A percentile compares a stretch with the other conserved stretches of the same genome.
These are phyloP conservation scores for Sebastes dallii DNA, from an alignment of 2,797 vertebrate species.

Conservation along the genomic window DNA sequence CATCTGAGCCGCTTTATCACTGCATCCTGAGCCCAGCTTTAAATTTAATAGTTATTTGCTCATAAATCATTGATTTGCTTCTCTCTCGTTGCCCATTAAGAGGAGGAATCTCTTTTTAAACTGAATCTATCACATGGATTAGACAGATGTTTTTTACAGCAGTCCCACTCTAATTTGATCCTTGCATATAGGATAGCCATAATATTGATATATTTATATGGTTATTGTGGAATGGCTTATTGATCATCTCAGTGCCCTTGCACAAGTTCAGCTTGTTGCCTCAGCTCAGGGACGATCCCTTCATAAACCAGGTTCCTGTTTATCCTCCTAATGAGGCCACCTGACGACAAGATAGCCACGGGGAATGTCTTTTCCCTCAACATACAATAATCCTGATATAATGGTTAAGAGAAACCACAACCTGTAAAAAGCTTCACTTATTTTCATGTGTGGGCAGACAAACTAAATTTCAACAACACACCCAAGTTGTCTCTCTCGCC, in stretches of 20 bases:
- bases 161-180: constrained; percentile 50
- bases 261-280: constrained; percentile 32
- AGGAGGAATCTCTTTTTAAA: constrained; percentile 56
- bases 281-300: constrained; percentile 29
- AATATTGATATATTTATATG: constrained; percentile 64
- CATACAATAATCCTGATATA: background rate
- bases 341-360: background rate
- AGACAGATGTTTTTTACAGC: constrained; percentile 41
- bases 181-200: constrained; percentile 49
- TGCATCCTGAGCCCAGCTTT: constrained; percentile 19
- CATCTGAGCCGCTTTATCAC: constrained; percentile 49
- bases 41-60: constrained; percentile 65
- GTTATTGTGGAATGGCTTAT: constrained; percentile 59
- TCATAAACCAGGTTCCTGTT: constrained; percentile 38
- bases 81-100: constrained; percentile 48
- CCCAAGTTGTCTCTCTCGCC: background rate
- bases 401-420: background rate
- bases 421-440: background rate
- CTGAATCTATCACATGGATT: constrained; percentile 48
- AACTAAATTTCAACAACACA: background rate
- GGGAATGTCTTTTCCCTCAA: background rate
- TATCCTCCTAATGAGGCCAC: constrained; percentile 34
- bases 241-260: constrained; percentile 50
- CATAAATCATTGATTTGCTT: constrained; percentile 68
- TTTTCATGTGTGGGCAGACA: background rate